Evolutionary conservation across 2,888 invertebrate genomes (phyloP), one percentile per base, ranked within the genome.

Genomic region (Clitarchus hookeri): DNA sequence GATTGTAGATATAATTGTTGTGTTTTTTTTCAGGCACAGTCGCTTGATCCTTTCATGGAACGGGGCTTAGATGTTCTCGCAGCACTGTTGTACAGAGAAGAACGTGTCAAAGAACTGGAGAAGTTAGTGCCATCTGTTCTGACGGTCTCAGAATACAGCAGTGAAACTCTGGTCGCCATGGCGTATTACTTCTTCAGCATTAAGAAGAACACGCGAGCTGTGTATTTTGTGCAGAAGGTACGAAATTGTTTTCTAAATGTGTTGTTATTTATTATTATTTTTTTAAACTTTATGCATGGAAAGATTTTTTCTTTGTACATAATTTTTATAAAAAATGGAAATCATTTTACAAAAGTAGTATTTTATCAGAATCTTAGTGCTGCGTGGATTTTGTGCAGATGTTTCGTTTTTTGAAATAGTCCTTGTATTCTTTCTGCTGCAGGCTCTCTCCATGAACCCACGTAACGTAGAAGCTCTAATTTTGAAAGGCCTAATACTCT

Each of bases 151-250:
- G 93, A 95, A 88, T 93, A 92, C 85, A 92, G 93, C 3, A 93
- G 95, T 6, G 95, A 96, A 89, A 94, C 96, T 86, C 97, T 96
- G 95, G 94, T 96, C 85, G 95, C 95, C 0, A 93, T 96, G 91
- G 96, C 96, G 1, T 96, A 96, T 91, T 94, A 94, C 85, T 93
- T 95, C 88, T 94, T 94, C 89, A 92, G 94, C 0, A 92, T 92
- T 53, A 94, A 94, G 87, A 95, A 95, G 89, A 93, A 93, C 87
- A 94, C 94, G 27, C 94, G 95, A 89, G 95, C 96, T 0, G 93
- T 94, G 3, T 95, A 95, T 90, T 95, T 96, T 90, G 95, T 95
- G 0, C 95, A 95, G 87, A 96, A 96, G 91, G 93, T 93, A 89
- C 87, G 87, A 53, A 12, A 53, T 12, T 53, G 53, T 36, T 3